Percentiles rank a stretch among this genome's conserved stretches.
Conservation (phyloP, 2,888 invertebrate genomes). For the Plutella xylostella region DNA sequence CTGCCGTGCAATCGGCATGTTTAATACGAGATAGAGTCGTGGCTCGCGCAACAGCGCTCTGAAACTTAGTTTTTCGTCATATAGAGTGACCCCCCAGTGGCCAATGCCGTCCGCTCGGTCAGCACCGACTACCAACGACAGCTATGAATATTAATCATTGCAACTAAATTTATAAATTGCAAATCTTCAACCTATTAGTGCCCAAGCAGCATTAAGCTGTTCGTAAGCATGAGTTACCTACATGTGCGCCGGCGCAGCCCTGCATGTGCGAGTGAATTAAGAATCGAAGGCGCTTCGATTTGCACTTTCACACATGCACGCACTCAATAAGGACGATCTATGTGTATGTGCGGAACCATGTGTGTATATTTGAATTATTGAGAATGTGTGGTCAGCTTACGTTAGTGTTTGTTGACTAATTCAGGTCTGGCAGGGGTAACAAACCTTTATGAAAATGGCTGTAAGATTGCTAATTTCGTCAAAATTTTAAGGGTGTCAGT, state of each 20-base stretch:
- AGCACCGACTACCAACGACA: background rate
- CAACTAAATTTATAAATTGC: background rate
- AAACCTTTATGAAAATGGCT: constrained; percentile 33
- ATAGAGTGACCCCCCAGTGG: background rate
- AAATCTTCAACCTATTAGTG: background rate
- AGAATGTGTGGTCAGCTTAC: constrained; percentile 30
- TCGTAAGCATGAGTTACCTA: background rate
- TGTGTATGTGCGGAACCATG: constrained; percentile 26
- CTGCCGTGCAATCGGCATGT: no score
- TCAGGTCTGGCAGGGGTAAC: constrained; percentile 35
- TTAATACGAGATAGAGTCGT: no score
- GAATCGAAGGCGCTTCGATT: constrained; percentile 30
- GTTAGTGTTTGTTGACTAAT: constrained; percentile 33
- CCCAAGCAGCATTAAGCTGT: no score
- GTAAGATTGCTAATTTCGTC: constrained; percentile 14
- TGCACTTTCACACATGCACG: constrained; percentile 33
- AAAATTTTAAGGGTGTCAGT: no score
- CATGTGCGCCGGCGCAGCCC: constrained; percentile 18
- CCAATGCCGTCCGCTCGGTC: background rate
- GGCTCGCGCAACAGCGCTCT: no score
- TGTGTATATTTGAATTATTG: constrained; percentile 31
- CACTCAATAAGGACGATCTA: constrained; percentile 17
- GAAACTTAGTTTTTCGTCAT: no score
- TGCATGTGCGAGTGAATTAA: constrained; percentile 24
- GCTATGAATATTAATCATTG: background rate